Evolutionary conservation across 2,888 invertebrate species (phyloP).

Genomic region (Palloptera scutellata): DNA sequence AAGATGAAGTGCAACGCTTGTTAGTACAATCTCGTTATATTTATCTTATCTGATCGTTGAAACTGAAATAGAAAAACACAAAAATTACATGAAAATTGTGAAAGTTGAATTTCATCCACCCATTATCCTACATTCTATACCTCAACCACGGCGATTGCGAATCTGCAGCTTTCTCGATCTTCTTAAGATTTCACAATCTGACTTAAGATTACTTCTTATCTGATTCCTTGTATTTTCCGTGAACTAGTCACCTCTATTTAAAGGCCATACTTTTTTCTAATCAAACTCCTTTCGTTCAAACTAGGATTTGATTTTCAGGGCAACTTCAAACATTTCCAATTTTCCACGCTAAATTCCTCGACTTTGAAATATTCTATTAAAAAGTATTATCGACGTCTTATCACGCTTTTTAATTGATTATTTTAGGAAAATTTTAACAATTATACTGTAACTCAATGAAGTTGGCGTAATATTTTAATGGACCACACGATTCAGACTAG

Average conservation of each 20-base stretch:
- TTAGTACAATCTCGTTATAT: constrained; percentile 1
- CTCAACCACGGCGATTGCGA: neutral
- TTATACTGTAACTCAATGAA: constrained; percentile 8
- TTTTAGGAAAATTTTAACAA: constrained; percentile 8
- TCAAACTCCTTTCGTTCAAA: too few species aligned
- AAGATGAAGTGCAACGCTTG: constrained; percentile 23
- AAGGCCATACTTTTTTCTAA: too few species aligned
- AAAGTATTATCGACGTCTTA: too few species aligned
- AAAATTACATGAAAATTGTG: neutral
- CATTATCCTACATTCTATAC: neutral
- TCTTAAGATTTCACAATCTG: too few species aligned
- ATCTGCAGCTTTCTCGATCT: neutral
- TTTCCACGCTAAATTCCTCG: too few species aligned
- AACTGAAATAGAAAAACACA: constrained; percentile 1
- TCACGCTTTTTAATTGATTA: constrained; percentile 1
- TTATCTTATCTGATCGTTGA: constrained; percentile 9
- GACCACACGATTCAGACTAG: constrained; percentile 21
- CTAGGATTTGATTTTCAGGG: too few species aligned
- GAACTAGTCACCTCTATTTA: too few species aligned
- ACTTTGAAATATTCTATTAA: too few species aligned
- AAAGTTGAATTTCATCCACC: neutral
- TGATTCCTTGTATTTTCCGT: too few species aligned
- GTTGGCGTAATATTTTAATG: constrained; percentile 27
- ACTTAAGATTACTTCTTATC: too few species aligned
- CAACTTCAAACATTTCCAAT: too few species aligned